A percentile compares a stretch with the other conserved stretches of the same genome.
Conservation (phyloP, 2,113 vertebrate species). For the Carollia perspicillata region DNA sequence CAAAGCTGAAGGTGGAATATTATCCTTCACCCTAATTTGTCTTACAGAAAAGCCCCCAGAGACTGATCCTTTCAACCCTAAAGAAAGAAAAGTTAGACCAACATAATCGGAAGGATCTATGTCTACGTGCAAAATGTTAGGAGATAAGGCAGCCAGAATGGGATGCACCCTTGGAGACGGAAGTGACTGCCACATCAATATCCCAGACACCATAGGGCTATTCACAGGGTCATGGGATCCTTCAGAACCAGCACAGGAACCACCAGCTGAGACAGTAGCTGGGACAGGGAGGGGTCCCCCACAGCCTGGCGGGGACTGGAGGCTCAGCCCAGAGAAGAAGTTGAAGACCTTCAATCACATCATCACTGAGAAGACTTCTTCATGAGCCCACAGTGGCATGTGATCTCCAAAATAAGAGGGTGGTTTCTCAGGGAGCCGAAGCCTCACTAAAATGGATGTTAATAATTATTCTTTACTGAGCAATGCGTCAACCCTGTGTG, state of each 20-base stretch:
- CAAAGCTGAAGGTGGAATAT: not conserved
- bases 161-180: not conserved
- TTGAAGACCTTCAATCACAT: not conserved
- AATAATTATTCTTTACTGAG: not conserved
- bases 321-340: not conserved
- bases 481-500: not conserved
- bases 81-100: not conserved
- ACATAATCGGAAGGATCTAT: not conserved
- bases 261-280: not conserved
- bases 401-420: not conserved
- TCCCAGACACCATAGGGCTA: not conserved
- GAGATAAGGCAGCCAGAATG: not conserved
- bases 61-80: not conserved
- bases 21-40: not conserved
- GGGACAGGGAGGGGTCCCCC: not conserved
- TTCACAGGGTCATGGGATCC: not conserved
- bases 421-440: not conserved
- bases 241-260: not conserved
- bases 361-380: not conserved
- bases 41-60: not conserved
- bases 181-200: no score
- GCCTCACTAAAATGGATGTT: not conserved
- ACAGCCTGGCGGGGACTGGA: not conserved
- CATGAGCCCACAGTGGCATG: not conserved
- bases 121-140: not conserved